Percentiles rank a stretch among this genome's conserved stretches.
Conservation (phyloP, 1,140 invertebrate species). For the Harlomillsia oculata region DNA sequence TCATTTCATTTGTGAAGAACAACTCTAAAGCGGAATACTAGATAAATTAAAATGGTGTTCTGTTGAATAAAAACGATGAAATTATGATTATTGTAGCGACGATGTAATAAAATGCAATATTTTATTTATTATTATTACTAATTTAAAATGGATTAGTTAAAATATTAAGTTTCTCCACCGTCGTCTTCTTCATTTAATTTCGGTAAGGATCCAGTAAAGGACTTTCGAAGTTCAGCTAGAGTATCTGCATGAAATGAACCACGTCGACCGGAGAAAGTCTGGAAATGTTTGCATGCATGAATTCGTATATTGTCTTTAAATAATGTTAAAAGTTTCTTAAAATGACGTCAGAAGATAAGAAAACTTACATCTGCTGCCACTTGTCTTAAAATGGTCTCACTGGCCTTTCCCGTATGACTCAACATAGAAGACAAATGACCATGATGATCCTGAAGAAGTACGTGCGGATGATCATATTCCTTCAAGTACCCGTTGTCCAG, state of each 20-base stretch:
- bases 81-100: too few species aligned
- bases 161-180: too few species aligned
- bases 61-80: too few species aligned
- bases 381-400: background rate
- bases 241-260: background rate
- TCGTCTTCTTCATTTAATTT: too few species aligned
- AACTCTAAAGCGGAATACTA: background rate
- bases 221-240: conserved; percentile 5
- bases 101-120: too few species aligned
- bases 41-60: background rate
- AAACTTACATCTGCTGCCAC: conserved; percentile 23
- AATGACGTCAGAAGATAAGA: background rate
- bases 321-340: background rate
- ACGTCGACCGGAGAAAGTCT: conserved; percentile 2
- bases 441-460: conserved; percentile 30
- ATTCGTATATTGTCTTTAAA: too few species aligned
- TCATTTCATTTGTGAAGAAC: conserved; percentile 21
- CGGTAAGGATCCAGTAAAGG: too few species aligned
- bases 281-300: too few species aligned
- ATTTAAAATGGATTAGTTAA: too few species aligned
- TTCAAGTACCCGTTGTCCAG: conserved; percentile 18
- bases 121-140: too few species aligned
- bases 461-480: conserved; percentile 36
- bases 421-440: conserved; percentile 21
- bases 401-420: conserved; percentile 20